Conservation (phyloP, 2,888 invertebrate species). For the Homarus gammarus region DNA sequence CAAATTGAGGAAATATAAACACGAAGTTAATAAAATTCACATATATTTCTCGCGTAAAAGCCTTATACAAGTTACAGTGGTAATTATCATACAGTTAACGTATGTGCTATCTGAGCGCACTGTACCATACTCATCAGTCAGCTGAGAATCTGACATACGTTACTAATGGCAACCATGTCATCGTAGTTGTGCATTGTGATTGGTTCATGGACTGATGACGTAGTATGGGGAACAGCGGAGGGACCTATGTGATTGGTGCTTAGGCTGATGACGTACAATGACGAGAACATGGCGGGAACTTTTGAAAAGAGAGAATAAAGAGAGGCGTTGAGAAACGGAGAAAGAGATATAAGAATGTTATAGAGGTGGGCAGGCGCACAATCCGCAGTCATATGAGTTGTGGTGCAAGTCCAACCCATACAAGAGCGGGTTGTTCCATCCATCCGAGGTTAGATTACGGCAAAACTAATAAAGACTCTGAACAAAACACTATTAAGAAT, state of each 20-base stretch:
- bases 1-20: conserved; percentile 29
- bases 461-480: conserved; percentile 57
- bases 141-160: conserved; percentile 36
- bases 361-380: conserved; percentile 19
- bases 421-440: conserved; percentile 59
- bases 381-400: conserved; percentile 70
- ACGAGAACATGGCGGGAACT: conserved; percentile 68
- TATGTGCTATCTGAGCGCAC: conserved; percentile 55
- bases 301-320: conserved; percentile 53
- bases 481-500: conserved; percentile 55
- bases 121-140: conserved; percentile 33
- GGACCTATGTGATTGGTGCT: conserved; percentile 60
- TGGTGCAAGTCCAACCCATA: conserved; percentile 71
- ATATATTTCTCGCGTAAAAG: conserved; percentile 74
- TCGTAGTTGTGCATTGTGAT: conserved; percentile 27
- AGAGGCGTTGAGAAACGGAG: conserved; percentile 38
- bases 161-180: conserved; percentile 37
- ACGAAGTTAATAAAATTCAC: conserved; percentile 71
- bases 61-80: conserved; percentile 73
- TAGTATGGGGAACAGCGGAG: conserved; percentile 48
- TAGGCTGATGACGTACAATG: conserved; percentile 63
- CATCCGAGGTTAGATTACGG: conserved; percentile 50
- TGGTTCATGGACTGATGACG: conserved; percentile 54
- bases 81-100: conserved; percentile 58
- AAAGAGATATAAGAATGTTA: too few relatives aligned